Evolutionary conservation across 35 echinoderm and acorn worm species (phyloP), one percentile per base, ranked within the genome.

Genomic region (Strongylocentrotus purpuratus): DNA sequence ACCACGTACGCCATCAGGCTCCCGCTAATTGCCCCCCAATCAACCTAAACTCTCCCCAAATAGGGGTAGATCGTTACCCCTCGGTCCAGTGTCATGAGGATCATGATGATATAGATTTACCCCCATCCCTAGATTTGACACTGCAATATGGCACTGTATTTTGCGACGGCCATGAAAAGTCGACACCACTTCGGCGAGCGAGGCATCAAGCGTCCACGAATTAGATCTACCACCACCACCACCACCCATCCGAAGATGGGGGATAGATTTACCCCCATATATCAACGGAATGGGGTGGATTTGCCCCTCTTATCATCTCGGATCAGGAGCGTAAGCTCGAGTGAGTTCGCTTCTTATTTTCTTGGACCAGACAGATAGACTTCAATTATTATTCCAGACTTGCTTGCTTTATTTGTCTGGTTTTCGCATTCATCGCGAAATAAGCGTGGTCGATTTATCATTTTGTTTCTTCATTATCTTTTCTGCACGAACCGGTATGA

Each of bases 331-430:
- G 3, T 28, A 22, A n/a, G 20, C 65, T 28, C 22, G 28, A 22
- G 65, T 78, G 20, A 22, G 18, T n/a, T 78, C 28, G 65, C 22
- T 78, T 78, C 65, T 55, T 55, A 55, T 55, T 55, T 55, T 55
- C 50, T 78, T 7, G 20, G 20, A 78, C 65, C 65, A 78, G 65
- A 78, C 65, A 78, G 65, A 78, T 78, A 78, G 18, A 78, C 22
- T 78, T 78, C 65, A 78, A 78, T 78, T 78, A 78, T n/a, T 78
- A 28, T n/a, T 78, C 65, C 65, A 78, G 65, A 78, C 65, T 78
- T 78, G 65, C 65, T 5, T 22, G 65, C 20, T 78, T 78, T 78
- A n/a, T 6, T 78, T 78, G 65, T 78, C 65, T 78, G 65, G 18
- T n/a, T 78, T 78, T 78, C 25, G 2, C 61, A 71, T n/a, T 71